A percentile compares a stretch with the other conserved stretches of the same genome.
Conservation (phyloP, 2,797 vertebrate species). For the Crocidura indochinensis region DNA sequence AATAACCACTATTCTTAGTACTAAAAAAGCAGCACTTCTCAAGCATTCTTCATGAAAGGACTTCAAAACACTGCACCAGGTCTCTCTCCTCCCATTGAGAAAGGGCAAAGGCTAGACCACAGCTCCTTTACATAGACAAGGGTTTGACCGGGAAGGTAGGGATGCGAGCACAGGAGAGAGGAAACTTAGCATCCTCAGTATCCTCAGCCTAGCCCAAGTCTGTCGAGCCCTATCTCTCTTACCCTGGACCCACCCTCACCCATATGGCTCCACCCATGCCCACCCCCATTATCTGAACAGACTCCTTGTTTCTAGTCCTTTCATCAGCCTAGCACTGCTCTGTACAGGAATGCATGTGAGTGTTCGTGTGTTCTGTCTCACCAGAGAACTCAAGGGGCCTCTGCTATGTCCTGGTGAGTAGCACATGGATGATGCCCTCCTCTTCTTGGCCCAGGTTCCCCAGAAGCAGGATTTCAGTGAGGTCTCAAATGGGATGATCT, state of each 20-base stretch:
- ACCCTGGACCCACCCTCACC: not conserved
- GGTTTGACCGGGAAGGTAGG: not conserved
- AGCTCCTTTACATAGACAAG: not conserved
- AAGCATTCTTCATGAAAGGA: constrained; percentile 12
- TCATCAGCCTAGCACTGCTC: too few relatives aligned
- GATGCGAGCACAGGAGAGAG: not conserved
- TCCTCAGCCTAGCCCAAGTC: too few relatives aligned
- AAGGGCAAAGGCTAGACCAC: not conserved
- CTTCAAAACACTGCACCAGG: not conserved
- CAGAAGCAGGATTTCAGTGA: not conserved
- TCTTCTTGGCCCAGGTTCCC: not conserved
- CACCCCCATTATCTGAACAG: too few relatives aligned
- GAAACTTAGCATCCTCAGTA: too few relatives aligned
- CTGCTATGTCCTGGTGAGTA: not conserved
- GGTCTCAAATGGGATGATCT: not conserved
- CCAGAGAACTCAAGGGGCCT: not conserved
- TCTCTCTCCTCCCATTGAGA: not conserved
- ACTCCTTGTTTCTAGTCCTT: not conserved
- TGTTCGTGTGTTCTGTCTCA: too few relatives aligned
- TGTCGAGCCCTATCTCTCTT: accelerated
- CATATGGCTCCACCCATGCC: not conserved
- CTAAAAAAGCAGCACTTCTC: constrained; percentile 52
- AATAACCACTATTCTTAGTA: constrained; percentile 65
- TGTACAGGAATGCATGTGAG: too few relatives aligned
- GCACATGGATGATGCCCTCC: too few relatives aligned